Evolutionary conservation across 2,888 invertebrate species (phyloP).

Genomic region (Rosalia funebris): DNA sequence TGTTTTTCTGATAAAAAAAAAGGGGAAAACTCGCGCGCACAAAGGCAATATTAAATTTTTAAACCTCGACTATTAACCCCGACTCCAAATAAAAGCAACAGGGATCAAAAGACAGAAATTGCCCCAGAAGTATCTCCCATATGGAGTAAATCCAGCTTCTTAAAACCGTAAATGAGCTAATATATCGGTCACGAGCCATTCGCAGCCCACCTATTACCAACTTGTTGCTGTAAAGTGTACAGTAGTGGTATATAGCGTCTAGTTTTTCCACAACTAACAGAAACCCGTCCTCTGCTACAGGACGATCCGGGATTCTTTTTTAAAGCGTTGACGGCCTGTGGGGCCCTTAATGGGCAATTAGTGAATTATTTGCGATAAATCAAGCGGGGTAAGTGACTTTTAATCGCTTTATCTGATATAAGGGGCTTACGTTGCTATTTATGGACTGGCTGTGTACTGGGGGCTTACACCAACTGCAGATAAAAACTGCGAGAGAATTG

Average conservation of each 20-base stretch:
- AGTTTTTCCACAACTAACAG: too few species aligned
- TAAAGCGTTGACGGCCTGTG: constrained; percentile 8
- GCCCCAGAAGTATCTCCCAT: neutral
- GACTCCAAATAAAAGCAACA: neutral
- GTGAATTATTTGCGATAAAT: constrained; percentile 21
- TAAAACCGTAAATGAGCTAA: constrained; percentile 37
- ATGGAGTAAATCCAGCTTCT: neutral
- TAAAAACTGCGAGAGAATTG: constrained; percentile 3
- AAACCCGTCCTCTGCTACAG: too few species aligned
- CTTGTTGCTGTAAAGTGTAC: constrained; percentile 49
- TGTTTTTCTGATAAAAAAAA: too few species aligned
- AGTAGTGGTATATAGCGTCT: constrained; percentile 11
- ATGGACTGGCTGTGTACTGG: constrained; percentile 1
- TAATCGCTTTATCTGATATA: constrained; percentile 22
- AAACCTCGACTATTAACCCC: too few species aligned
- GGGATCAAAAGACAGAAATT: neutral
- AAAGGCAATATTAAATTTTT: too few species aligned
- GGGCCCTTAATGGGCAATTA: constrained; percentile 19
- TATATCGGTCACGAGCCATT: constrained; percentile 49
- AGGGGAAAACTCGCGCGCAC: too few species aligned
- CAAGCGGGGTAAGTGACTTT: constrained; percentile 20
- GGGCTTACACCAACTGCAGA: neutral
- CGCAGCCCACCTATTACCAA: constrained; percentile 36
- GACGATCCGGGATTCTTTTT: too few species aligned
- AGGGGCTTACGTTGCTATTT: constrained; percentile 9